Percentiles rank a stretch among this genome's conserved stretches.
phyloP scores from a whole-genome alignment of 2,888 invertebrate genomes.

The Deilephila porcellus region DNA sequence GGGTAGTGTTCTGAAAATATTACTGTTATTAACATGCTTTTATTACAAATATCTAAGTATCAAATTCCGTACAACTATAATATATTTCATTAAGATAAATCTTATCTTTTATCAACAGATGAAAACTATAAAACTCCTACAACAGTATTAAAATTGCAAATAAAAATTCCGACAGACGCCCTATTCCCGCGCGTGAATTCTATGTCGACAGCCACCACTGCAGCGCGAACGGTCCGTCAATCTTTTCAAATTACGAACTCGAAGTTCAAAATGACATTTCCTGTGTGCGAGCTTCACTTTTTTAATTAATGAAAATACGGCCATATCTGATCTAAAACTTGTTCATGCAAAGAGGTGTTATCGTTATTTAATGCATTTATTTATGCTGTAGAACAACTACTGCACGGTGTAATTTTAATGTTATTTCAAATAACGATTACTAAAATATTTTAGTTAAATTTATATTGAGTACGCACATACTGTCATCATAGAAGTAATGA shows the following conservation, averaged over 20 bases:
- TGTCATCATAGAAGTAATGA: too few species aligned
- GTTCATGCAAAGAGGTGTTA: slow-evolving; percentile 37
- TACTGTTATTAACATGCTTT: too few species aligned
- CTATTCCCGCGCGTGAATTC: slow-evolving; percentile 31
- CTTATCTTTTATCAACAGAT: too few species aligned
- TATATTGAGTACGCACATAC: too few species aligned
- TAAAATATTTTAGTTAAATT: too few species aligned
- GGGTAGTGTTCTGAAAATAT: too few species aligned
- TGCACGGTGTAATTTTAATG: too few species aligned
- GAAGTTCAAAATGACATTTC: slow-evolving; percentile 64
- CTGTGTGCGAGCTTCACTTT: slow-evolving; percentile 53
- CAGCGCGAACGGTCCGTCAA: slow-evolving; percentile 51
- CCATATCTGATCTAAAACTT: slow-evolving; percentile 50
- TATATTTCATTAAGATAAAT: too few species aligned
- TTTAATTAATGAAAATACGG: slow-evolving; percentile 55
- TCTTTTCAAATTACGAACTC: slow-evolving; percentile 64
- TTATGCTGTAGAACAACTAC: too few species aligned
- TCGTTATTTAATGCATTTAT: slow-evolving; percentile 5
- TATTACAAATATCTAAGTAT: too few species aligned
- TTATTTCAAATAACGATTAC: too few species aligned
- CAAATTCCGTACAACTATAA: too few species aligned
- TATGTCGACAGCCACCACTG: slow-evolving; percentile 38
- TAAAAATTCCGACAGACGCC: slow-evolving; percentile 15
- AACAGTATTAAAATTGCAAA: slow-evolving; percentile 1
- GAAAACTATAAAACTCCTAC: background rate